Conservation (phyloP, 2,797 vertebrate species). For the Micrastur ruficollis region DNA sequence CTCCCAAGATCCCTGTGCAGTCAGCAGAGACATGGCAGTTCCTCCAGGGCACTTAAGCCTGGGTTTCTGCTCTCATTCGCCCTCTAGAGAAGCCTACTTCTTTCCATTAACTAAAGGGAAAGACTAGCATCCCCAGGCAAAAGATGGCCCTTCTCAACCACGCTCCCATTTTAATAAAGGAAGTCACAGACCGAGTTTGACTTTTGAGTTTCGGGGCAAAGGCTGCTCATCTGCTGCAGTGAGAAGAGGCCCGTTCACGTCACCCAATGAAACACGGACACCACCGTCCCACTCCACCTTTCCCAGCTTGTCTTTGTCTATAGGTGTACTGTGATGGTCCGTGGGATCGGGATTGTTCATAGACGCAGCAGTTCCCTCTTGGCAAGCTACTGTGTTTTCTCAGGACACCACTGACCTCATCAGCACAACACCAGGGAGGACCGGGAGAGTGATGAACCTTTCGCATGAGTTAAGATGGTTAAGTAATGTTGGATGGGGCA, state of each 20-base stretch:
- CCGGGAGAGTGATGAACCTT: accelerated
- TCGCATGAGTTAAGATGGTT: neutral
- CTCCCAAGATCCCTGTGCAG: neutral
- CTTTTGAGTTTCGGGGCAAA: neutral
- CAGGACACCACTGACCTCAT: neutral
- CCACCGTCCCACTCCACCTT: accelerated
- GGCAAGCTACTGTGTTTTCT: neutral
- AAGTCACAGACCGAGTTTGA: neutral
- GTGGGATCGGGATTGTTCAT: accelerated
- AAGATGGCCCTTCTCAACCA: neutral
- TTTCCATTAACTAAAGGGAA: constrained; percentile 44
- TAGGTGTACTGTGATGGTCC: accelerated
- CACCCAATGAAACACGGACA: accelerated
- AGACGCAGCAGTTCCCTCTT: neutral
- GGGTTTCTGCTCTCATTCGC: neutral
- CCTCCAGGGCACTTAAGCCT: neutral
- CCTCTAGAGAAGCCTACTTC: constrained; percentile 15
- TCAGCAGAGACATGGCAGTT: neutral
- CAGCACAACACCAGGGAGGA: accelerated
- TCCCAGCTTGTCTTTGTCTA: accelerated
- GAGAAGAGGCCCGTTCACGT: accelerated
- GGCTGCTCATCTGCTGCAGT: neutral
- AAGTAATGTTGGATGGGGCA: neutral
- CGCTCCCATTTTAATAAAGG: neutral
- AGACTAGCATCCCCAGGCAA: neutral